Evolutionary conservation across 2,888 invertebrate genomes (phyloP), one percentile per base, ranked within the genome.

Genomic region (Lypha dubia): DNA sequence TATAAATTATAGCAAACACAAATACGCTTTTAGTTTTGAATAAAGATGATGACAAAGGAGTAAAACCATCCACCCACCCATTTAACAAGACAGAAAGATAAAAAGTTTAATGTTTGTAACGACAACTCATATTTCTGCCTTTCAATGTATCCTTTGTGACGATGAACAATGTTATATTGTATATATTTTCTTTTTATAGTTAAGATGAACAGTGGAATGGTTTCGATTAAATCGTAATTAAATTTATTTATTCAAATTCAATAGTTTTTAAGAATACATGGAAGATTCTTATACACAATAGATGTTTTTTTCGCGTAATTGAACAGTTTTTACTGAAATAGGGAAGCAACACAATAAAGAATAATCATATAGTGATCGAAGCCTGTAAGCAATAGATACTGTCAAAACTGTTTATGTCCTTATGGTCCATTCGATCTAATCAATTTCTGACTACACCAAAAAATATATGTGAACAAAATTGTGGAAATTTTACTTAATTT

Each of bases 121-220:
- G 8, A 28, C 15, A 28, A 28, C 32, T 70, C 53, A 32, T 41
- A 41, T 28, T 28, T 7, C 13, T 17, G 24, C 7, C 28, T 53
- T 53, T n/a, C 63, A 44, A 20, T 53, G 41, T 41, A 38, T 28
- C 53, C 15, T 58, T 56, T 56, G 17, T 58, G 58, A 17, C 9
- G 58, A 11, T 17, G 28, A 63, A 63, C 24, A 63, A 63, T 24
- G 41, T 53, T 41, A 53, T 53, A 53, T 51, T 63, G 41, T 53
- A 15, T 63, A n/a, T n/a, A n/a, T n/a, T n/a, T n/a, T n/a, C 24
- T 63, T 15, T n/a, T 65, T 53, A 32, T n/a, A 56, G 17, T 44
- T 63, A 11, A 20, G 9, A 24, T 22, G 38, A 7, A 71, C 58
- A 15, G 17, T 70, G 44, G 20, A 15, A 2, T 1, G 7, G 8